Conservation (phyloP, 1,140 invertebrate genomes). For the Zaprionus taronus region DNA sequence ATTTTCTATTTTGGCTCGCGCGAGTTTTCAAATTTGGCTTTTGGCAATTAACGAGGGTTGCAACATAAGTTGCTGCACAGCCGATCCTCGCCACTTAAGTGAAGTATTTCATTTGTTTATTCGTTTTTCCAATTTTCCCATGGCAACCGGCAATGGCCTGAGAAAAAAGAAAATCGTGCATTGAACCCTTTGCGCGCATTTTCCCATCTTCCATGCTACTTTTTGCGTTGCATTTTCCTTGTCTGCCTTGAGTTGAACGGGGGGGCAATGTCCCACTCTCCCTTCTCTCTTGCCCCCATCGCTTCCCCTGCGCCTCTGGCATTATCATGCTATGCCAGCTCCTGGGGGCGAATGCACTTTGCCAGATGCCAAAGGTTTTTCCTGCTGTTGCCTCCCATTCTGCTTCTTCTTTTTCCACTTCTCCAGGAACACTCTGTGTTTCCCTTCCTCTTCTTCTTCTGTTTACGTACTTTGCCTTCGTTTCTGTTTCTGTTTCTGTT, state of each 20-base stretch:
- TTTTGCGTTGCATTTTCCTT: slow-evolving; percentile 35
- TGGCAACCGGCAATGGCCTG: slow-evolving; percentile 44
- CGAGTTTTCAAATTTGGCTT: slow-evolving; percentile 23
- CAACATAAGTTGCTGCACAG: slow-evolving; percentile 6
- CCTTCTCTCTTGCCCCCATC: slow-evolving; percentile 1
- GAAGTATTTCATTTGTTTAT: slow-evolving; percentile 18
- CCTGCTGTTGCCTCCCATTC: slow-evolving; percentile 38
- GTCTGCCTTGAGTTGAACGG: slow-evolving; percentile 5
- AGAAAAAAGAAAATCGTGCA: slow-evolving; percentile 67
- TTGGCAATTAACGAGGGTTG: slow-evolving; percentile 58
- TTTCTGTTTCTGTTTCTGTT: slow-evolving; percentile 29
- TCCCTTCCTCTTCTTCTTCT: slow-evolving; percentile 43
- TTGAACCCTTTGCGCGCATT: slow-evolving; percentile 74
- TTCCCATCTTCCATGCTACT: slow-evolving; percentile 46
- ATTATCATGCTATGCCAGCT: slow-evolving; percentile 51
- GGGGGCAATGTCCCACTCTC: slow-evolving; percentile 47
- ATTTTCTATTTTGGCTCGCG: slow-evolving; percentile 34
- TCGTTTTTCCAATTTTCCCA: slow-evolving; percentile 66
- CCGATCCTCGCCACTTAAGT: slow-evolving; percentile 54
- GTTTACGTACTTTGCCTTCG: slow-evolving; percentile 49
- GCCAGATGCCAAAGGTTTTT: slow-evolving; percentile 68
- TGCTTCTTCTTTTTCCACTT: background rate
- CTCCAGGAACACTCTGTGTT: slow-evolving; percentile 19
- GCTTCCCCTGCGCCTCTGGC: slow-evolving; percentile 34
- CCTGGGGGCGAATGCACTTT: slow-evolving; percentile 79